A percentile compares a stretch with the other conserved stretches of the same genome.
phyloP scores from a whole-genome alignment of 2,888 invertebrate genomes.

The Drosophila heteroneura region DNA sequence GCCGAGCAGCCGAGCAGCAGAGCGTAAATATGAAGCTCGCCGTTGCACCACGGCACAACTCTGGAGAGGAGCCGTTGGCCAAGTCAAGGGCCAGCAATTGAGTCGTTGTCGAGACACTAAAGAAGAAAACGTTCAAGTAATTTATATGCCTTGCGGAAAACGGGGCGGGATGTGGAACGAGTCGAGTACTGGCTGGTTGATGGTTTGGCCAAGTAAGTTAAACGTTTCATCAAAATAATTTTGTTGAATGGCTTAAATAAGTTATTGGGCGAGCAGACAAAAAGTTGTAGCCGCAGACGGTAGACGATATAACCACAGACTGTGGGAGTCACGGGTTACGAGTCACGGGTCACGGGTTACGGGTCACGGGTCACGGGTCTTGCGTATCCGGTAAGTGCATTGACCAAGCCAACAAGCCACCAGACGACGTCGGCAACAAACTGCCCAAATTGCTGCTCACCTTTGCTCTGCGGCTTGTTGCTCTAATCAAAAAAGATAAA shows the following conservation, averaged over 20 bases:
- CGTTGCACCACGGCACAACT: background rate
- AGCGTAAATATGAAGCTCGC: slow-evolving; percentile 13
- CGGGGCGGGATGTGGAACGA: background rate
- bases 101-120: slow-evolving; percentile 15
- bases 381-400: slow-evolving; percentile 30
- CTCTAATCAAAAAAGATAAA: background rate
- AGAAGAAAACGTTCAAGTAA: slow-evolving; percentile 16
- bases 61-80: background rate
- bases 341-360: background rate
- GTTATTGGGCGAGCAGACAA: slow-evolving; percentile 18
- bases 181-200: background rate
- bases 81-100: slow-evolving; percentile 11
- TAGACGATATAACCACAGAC: slow-evolving; percentile 30
- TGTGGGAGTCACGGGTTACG: background rate
- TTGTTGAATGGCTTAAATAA: slow-evolving; percentile 49
- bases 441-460: background rate
- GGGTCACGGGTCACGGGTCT: background rate
- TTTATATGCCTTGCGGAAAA: background rate
- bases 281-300: slow-evolving; percentile 21
- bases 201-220: slow-evolving; percentile 25
- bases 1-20: background rate
- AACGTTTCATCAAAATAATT: slow-evolving; percentile 54
- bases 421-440: background rate
- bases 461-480: slow-evolving; percentile 22
- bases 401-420: slow-evolving; percentile 32